These are phyloP conservation scores for Synanthedon myopaeformis DNA, from an alignment of 2,888 invertebrate genomes.

Conservation along the genomic window DNA sequence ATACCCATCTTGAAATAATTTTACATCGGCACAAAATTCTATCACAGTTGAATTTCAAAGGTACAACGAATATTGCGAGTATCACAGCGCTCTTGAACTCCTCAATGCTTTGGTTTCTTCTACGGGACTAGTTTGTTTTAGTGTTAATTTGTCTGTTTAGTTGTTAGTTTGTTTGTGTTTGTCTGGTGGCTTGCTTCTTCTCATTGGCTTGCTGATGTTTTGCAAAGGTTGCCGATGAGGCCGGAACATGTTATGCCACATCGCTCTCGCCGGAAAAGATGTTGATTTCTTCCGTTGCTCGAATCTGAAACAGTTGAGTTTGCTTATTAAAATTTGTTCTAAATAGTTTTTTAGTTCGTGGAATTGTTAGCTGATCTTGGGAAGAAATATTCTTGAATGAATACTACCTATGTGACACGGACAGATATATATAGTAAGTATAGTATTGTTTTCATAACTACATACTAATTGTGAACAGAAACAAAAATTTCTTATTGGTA, in stretches of 20 bases:
- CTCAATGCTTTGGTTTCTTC: slow-evolving; percentile 8
- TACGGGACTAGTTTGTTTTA: slow-evolving; percentile 25
- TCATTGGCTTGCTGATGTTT: slow-evolving; percentile 33
- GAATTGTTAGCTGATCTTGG: too few species aligned
- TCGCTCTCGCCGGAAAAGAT: slow-evolving; percentile 19
- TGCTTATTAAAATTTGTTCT: too few species aligned
- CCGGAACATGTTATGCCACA: slow-evolving; percentile 50
- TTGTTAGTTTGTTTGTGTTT: slow-evolving; percentile 17
- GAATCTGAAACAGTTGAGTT: slow-evolving; percentile 19
- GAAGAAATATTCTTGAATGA: too few species aligned
- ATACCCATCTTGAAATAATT: slow-evolving; percentile 73
- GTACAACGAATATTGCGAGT: slow-evolving; percentile 12
- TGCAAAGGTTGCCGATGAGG: slow-evolving; percentile 18
- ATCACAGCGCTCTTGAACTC: slow-evolving; percentile 5
- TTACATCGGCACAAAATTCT: slow-evolving; percentile 4
- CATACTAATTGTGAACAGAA: too few species aligned
- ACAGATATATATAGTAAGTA: too few species aligned
- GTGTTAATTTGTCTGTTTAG: slow-evolving; percentile 2
- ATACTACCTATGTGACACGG: too few species aligned
- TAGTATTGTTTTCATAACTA: too few species aligned
- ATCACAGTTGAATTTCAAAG: slow-evolving; percentile 27
- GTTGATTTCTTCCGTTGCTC: slow-evolving; percentile 13
- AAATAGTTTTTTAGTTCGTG: too few species aligned
- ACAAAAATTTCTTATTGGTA: too few species aligned
- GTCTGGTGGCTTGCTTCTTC: slow-evolving; percentile 58